These are phyloP conservation scores for Eilema depressum DNA, from an alignment of 2,888 invertebrate genomes.

Conservation along the genomic window DNA sequence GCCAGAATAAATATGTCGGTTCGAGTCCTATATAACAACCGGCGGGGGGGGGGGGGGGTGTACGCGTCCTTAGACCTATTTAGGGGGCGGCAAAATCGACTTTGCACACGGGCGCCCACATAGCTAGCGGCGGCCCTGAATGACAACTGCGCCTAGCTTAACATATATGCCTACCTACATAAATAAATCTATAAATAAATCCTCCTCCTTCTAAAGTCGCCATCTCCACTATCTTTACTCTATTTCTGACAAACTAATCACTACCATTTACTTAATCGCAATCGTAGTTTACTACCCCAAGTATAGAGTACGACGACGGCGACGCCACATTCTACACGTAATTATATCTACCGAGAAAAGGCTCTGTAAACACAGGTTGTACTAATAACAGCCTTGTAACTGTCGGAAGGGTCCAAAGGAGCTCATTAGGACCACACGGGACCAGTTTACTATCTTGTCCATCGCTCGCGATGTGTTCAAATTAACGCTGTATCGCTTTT, in stretches of 20 bases:
- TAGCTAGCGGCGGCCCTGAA: no score
- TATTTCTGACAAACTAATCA: not conserved
- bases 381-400: conserved; percentile 21
- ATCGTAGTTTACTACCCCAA: not conserved
- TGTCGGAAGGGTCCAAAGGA: conserved; percentile 15
- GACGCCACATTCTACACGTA: conserved; percentile 7
- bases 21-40: no score
- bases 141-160: no score
- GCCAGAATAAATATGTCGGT: no score
- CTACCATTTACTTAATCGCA: not conserved
- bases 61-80: no score
- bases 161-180: no score
- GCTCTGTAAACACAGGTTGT: conserved; percentile 17
- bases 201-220: no score
- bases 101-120: no score
- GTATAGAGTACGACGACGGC: not conserved
- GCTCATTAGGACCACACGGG: conserved; percentile 23
- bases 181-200: no score
- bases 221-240: not conserved
- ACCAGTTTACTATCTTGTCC: conserved; percentile 21
- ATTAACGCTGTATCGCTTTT: conserved; percentile 18
- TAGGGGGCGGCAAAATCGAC: no score
- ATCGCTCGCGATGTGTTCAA: conserved; percentile 20
- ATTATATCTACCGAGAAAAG: conserved; percentile 8
- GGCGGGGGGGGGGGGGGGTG: no score